phyloP scores from a whole-genome alignment of 2,888 invertebrate species.

The Euclidia mi region DNA sequence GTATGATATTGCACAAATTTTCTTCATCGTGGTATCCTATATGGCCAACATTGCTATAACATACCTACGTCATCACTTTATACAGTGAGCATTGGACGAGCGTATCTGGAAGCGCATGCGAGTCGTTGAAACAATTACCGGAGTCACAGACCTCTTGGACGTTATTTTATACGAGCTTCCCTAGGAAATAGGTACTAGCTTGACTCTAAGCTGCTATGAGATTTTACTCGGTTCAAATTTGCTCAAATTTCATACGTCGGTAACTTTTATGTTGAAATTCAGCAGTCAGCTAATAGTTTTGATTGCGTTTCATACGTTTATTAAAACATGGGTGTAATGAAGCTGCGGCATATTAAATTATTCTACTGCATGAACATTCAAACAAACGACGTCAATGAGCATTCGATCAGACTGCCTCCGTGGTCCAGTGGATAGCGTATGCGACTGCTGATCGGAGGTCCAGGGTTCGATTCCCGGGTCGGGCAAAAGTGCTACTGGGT shows the following conservation, averaged over 20 bases:
- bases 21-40: slow-evolving; percentile 14
- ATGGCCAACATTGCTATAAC: background rate
- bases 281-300: background rate
- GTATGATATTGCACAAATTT: background rate
- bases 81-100: slow-evolving; percentile 19
- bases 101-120: slow-evolving; percentile 61
- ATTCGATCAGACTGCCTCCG: too few species aligned
- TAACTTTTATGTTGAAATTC: background rate
- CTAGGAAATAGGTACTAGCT: slow-evolving; percentile 18
- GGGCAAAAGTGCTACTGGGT: too few species aligned
- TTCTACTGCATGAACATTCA: too few species aligned
- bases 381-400: too few species aligned
- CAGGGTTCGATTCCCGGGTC: too few species aligned
- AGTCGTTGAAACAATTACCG: slow-evolving; percentile 63
- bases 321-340: too few species aligned
- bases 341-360: too few species aligned
- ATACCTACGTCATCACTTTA: background rate
- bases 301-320: background rate
- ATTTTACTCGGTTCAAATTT: slow-evolving; percentile 12
- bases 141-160: slow-evolving; percentile 29
- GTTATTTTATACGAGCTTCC: slow-evolving; percentile 57
- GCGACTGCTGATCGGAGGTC: too few species aligned
- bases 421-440: too few species aligned
- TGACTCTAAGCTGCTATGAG: slow-evolving; percentile 18
- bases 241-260: background rate